phyloP scores from a whole-genome alignment of 2,888 invertebrate genomes.

The Zelleria hepariella region DNA sequence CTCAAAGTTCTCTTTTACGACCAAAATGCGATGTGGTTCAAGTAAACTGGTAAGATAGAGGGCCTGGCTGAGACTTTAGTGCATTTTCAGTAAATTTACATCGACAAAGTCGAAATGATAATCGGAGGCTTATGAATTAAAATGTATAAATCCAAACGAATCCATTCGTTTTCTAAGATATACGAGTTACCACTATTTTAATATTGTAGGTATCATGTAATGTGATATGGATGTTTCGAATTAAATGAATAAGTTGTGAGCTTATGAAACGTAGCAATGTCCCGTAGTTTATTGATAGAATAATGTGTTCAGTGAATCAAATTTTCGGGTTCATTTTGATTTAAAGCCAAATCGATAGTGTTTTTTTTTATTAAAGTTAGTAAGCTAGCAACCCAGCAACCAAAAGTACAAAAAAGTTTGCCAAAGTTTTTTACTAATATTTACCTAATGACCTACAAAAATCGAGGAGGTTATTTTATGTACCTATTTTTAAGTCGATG shows the following conservation, averaged over 20 bases:
- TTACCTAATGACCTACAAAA: constrained; percentile 4
- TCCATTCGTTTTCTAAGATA: constrained; percentile 14
- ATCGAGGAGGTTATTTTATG: constrained; percentile 8
- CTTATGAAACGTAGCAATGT: neutral
- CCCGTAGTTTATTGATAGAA: neutral
- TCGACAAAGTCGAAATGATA: constrained; percentile 38
- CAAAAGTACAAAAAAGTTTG: constrained; percentile 42
- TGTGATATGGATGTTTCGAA: neutral
- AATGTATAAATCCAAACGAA: neutral
- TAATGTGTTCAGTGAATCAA: neutral
- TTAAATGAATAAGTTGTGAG: neutral
- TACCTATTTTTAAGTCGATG: constrained; percentile 2
- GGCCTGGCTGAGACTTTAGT: no score
- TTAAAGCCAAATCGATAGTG: constrained; percentile 23
- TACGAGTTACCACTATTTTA: constrained; percentile 10
- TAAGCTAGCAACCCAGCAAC: constrained; percentile 19
- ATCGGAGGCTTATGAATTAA: constrained; percentile 26
- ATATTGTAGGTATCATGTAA: constrained; percentile 4
- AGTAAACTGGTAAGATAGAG: no score
- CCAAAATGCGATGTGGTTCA: no score
- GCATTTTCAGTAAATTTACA: constrained; percentile 4
- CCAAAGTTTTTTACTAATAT: constrained; percentile 34
- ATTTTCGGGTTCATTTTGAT: neutral
- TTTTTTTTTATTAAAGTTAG: constrained; percentile 16
- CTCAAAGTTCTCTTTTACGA: no score